Conservation (phyloP, 37 sponge, comb jelly and placozoan genomes). For the Trichoplax adhaerens region DNA sequence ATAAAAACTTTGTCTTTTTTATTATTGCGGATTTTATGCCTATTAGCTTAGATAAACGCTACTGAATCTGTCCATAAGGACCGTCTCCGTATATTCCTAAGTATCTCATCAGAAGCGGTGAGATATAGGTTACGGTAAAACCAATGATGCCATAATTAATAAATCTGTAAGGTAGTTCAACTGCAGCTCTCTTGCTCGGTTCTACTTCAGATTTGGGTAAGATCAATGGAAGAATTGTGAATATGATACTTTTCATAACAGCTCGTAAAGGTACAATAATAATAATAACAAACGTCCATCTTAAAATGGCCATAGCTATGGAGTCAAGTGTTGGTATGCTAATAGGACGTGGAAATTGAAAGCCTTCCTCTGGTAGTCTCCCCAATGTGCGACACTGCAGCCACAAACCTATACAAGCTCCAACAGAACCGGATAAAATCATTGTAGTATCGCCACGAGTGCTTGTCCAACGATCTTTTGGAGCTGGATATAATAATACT, state of each 20-base stretch:
- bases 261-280: conserved; percentile 52
- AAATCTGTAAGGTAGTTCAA: conserved; percentile 74
- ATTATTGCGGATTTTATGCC: too few species aligned
- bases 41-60: too few species aligned
- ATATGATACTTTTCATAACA: conserved; percentile 63
- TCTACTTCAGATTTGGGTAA: conserved; percentile 63
- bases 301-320: conserved; percentile 24
- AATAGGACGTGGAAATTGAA: conserved; percentile 24
- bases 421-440: conserved; percentile 41
- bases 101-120: conserved; percentile 1
- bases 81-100: conserved; percentile 7
- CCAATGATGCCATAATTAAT: conserved; percentile 59
- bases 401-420: conserved; percentile 14
- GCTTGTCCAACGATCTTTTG: conserved; percentile 44
- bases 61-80: neutral
- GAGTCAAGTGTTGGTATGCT: conserved; percentile 18
- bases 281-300: conserved; percentile 59
- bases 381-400: conserved; percentile 10
- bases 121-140: conserved; percentile 27
- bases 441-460: conserved; percentile 82
- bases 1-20: too few species aligned
- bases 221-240: conserved; percentile 51
- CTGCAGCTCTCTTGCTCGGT: conserved; percentile 47
- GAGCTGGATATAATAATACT: conserved; percentile 63
- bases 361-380: conserved; percentile 32